Percentiles rank a stretch among this genome's conserved stretches.
Conservation (phyloP, 2,888 invertebrate species). For the Drymonia ruficornis region DNA sequence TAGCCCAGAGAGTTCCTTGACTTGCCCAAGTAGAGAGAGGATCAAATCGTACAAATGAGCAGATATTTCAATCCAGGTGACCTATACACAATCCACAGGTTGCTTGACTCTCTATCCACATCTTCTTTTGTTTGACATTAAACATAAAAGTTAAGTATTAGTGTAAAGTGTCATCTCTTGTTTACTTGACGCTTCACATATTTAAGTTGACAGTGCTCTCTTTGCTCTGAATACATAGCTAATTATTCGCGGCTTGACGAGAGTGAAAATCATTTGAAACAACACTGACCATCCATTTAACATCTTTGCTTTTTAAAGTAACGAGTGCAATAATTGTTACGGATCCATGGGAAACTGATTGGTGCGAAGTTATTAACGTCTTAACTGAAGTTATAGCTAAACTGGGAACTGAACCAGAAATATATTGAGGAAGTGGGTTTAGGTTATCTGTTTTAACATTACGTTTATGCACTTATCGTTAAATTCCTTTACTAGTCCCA, state of each 20-base stretch:
- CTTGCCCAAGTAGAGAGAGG: not conserved
- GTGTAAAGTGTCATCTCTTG: slow-evolving; percentile 13
- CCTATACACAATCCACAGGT: not conserved
- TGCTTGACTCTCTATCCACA: not conserved
- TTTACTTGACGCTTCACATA: slow-evolving; percentile 41
- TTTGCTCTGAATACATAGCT: slow-evolving; percentile 64
- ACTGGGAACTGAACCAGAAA: slow-evolving; percentile 2
- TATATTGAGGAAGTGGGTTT: not conserved
- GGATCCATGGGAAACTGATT: slow-evolving; percentile 36
- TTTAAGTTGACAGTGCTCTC: slow-evolving; percentile 48
- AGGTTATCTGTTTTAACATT: too few species aligned
- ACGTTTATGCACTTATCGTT: too few species aligned
- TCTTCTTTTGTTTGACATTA: slow-evolving; percentile 4
- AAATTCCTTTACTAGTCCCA: too few species aligned
- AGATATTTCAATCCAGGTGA: too few species aligned
- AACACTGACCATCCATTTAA: slow-evolving; percentile 59
- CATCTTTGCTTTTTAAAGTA: slow-evolving; percentile 61
- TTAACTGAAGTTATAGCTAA: slow-evolving; percentile 19
- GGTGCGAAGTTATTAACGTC: slow-evolving; percentile 29
- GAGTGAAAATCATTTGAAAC: slow-evolving; percentile 63
- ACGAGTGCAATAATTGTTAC: slow-evolving; percentile 43
- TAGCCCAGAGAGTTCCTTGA: not conserved
- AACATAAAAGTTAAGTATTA: not conserved
- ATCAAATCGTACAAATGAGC: not conserved
- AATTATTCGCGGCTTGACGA: slow-evolving; percentile 65